Evolutionary conservation across 2,888 invertebrate species (phyloP), one percentile per base, ranked within the genome.

Genomic region (Seladonia tumulorum): DNA sequence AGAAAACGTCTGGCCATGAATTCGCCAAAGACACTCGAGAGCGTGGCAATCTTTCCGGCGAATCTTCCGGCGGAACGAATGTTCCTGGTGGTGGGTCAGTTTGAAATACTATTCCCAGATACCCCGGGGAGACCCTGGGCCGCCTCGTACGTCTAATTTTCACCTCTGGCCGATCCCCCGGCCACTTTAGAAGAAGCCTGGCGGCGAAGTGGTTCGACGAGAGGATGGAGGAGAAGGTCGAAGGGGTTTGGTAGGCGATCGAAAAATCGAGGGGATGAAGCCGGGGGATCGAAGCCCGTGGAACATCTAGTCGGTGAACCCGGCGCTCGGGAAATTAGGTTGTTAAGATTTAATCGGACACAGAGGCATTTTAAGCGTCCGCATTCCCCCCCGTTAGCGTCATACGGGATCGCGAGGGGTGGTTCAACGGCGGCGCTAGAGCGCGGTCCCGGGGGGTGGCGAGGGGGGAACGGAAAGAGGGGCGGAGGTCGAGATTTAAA

Each of bases 271-370:
- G 35, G 35, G 72, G n/a, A 14, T 12, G 25, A 22, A 49, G 35
- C 18, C 5, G 60, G 35, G 7, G 42, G 49, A 75, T 83, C 77
- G 78, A 79, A 79, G 63, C 22, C n/a, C 22, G 5, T 4, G 78
- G 75, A 79, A 76, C 60, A 76, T 81, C 81, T 81, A 79, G 79
- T 66, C 35, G 70, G 60, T 25, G 74, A 68, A 29, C 35, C 35
- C 22, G 35, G 39, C 10, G 66, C 45, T 80, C 68, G 68, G 76
- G 82, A 86, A 87, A 87, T 87, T 86, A 83, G 86, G 80, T 87
- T 86, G 83, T 87, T 87, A 87, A 83, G 87, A 77, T 87, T 86
- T 83, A 87, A 87, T 87, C 83, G 80, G 83, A 78, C 87, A 71
- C 77, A 68, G 86, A 78, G 81, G 83, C 76, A 87, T 83, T 83